Base-by-base conservation (phyloP, 2,113 vertebrate species). In the Cryptomyrus ogoouensis region DNA sequence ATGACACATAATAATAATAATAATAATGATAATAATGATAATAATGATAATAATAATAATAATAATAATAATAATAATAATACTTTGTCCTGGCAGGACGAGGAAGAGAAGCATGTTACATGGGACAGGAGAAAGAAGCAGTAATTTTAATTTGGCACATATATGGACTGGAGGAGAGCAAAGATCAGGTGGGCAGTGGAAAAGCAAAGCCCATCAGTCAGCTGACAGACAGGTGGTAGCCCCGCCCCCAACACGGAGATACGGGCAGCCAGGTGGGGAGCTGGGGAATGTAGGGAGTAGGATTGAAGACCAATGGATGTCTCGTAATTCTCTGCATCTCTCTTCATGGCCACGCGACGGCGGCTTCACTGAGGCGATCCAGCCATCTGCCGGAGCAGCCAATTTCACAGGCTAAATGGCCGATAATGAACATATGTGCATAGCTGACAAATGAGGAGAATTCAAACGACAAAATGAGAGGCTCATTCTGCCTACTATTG, bases 331-430 rank as follows among this genome's bases (percentile, higher is more conserved):
- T 70, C 83, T 49, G 53, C n/a, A 58, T 85, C 53, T 27, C 13
- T 62, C 46, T 87, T 80, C 35, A 35, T 19, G 31, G 74, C 35
- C 19, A 39, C 13, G 47, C 0, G 46, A 86, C 90, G 90, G 90
- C 88, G 89, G 27, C 74, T 84, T 90, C 84, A 92, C 74, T 35
- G 74, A 80, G 74, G 92, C 90, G 91, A 89, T 89, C 90, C 93
- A 91, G 91, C 90, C 91, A 93, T 93, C 89, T 91, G 88, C 89
- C 89, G 66, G 89, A 86, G 62, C 91, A 91, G 92, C 91, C 91
- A 92, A 93, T 94, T 94, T 93, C 92, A 94, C 90, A 92, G 87
- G 62, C 85, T 89, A 91, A 94, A 94, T 85, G 89, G 88, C 88
- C 92, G 90, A 85, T 91, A 90, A 91, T 90, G 91, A 92, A 92